phyloP scores from a whole-genome alignment of 2,797 vertebrate species.

The Brotogeris chrysoptera region DNA sequence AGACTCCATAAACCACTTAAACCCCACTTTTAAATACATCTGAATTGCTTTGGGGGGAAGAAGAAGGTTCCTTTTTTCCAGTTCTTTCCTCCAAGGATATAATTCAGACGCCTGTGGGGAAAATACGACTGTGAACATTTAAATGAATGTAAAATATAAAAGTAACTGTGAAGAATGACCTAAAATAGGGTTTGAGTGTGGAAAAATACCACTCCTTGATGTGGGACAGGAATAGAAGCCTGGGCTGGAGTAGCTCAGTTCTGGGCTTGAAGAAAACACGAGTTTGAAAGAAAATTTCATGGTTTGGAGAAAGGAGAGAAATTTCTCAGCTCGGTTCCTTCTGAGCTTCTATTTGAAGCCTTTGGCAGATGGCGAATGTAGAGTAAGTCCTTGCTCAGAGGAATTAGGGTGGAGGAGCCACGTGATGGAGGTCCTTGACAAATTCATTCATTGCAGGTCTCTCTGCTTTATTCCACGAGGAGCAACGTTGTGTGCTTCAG shows the following conservation, averaged over 20 bases:
- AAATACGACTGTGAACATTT: slow-evolving; percentile 32
- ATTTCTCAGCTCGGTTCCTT: not conserved
- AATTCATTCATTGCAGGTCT: not conserved
- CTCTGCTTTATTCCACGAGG: not conserved
- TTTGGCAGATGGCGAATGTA: not conserved
- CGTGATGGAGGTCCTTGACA: not conserved
- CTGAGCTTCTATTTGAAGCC: not conserved
- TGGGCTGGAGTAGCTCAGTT: not conserved
- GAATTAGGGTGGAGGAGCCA: not conserved
- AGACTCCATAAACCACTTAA: not conserved
- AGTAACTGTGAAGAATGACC: slow-evolving; percentile 44
- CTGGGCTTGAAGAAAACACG: not conserved
- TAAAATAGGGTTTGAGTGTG: slow-evolving; percentile 33
- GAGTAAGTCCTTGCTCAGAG: not conserved
- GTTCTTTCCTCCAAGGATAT: not conserved
- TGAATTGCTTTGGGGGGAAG: not conserved
- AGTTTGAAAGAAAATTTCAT: not conserved
- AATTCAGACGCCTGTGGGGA: slow-evolving; percentile 7
- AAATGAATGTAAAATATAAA: slow-evolving; percentile 47
- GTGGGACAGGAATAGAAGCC: slow-evolving; percentile 1
- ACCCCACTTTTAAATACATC: not conserved
- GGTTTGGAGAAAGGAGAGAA: not conserved
- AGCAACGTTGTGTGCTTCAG: fast-evolving
- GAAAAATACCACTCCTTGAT: slow-evolving; percentile 20
- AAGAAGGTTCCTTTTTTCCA: not conserved